Evolutionary conservation across 2,888 invertebrate genomes (phyloP), one percentile per base, ranked within the genome.

Genomic region (Drosophila pegasa): DNA sequence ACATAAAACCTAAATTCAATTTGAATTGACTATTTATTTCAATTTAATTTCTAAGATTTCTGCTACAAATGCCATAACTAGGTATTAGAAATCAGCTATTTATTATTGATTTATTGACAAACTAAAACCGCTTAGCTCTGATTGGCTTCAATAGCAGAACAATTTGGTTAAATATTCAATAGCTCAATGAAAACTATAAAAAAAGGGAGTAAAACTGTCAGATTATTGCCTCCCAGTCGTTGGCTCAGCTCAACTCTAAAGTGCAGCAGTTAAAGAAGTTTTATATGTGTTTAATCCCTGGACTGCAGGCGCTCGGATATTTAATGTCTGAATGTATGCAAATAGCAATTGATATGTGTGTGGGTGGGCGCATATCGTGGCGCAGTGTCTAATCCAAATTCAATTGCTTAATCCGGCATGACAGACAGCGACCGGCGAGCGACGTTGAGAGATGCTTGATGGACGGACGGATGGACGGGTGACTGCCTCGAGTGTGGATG

Each of bases 361-460:
- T n/a, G n/a, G 14, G 3, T n/a, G 16, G 20, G 4, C n/a, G 12
- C 25, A 27, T 27, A 25, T 3, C 31, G 37, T 33, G 33, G 25
- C 27, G 14, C 18, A 25, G 16, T 64, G 38, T 47, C 38, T 80
- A 83, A 85, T 85, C 82, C 75, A 73, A 75, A 78, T 80, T 82
- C 80, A 70, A 82, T 80, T 86, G 83, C 75, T 86, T 75, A 84
- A 87, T 78, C 73, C 83, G 59, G 63, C 68, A 59, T 75, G 78
- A 78, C 75, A 78, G 75, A 63, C 71, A 73, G 73, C 68, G 37
- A 14, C 18, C 25, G 25, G 59, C 71, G 72, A 66, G 69, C 62
- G 55, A 64, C 50, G 67, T 64, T 68, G 69, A 83, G 75, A 81
- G 80, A 70, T 70, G 75, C 10, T n/a, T 73, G 73, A 27, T 45